Conservation (phyloP, 2,888 invertebrate species). For the Drosophila neoperkinsi region DNA sequence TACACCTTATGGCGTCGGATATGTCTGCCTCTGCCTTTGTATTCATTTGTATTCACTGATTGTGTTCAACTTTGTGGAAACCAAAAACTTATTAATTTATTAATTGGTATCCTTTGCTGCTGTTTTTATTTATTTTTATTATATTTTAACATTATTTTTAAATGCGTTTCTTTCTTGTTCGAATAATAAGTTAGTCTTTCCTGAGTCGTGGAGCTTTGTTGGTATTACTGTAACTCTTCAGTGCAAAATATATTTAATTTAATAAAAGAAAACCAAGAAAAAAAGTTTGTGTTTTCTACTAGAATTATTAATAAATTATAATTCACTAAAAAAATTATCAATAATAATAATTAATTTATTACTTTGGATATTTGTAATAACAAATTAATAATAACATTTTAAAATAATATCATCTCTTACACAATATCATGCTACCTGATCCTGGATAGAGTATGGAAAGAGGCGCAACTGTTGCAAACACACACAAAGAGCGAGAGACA, state of each 20-base stretch:
- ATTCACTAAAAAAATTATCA: not conserved
- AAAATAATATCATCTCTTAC: not conserved
- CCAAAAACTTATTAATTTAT: too few relatives aligned
- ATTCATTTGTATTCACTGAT: not conserved
- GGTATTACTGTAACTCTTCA: too few relatives aligned
- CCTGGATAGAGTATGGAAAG: constrained; percentile 32
- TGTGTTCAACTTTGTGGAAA: not conserved
- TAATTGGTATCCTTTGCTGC: not conserved
- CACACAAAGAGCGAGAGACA: not conserved
- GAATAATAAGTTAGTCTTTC: too few relatives aligned
- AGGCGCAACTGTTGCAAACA: constrained; percentile 59
- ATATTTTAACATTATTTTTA: too few relatives aligned
- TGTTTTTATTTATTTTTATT: too few relatives aligned
- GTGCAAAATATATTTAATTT: too few relatives aligned
- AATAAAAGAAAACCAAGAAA: too few relatives aligned
- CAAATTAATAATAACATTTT: not conserved
- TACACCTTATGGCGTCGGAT: not conserved
- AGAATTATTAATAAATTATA: not conserved
- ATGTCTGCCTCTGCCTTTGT: not conserved
- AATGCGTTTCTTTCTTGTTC: too few relatives aligned
- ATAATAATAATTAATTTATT: not conserved
- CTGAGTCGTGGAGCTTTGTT: too few relatives aligned
- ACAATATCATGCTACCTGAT: not conserved
- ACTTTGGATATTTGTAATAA: not conserved
- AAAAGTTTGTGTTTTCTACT: not conserved